phyloP scores from a whole-genome alignment of 2,888 invertebrate genomes.

The Conchocele bisecta region DNA sequence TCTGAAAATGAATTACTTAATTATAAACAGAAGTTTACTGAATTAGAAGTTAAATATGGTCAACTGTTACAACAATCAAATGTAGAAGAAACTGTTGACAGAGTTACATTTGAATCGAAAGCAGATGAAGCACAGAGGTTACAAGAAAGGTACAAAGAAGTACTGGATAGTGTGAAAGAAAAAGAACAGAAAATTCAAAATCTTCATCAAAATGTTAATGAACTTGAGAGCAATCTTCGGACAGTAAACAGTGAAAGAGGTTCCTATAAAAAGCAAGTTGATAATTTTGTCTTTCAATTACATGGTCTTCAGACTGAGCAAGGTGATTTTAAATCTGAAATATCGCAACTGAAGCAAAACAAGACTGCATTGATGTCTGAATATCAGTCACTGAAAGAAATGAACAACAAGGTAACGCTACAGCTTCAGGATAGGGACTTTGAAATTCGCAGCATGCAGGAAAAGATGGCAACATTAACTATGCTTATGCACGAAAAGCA shows the following conservation, averaged over 20 bases:
- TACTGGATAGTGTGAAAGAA: constrained; percentile 56
- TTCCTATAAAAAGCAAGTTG: constrained; percentile 77
- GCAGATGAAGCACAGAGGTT: constrained; percentile 65
- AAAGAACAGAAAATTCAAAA: constrained; percentile 63
- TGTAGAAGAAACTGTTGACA: constrained; percentile 67
- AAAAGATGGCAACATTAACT: constrained; percentile 76
- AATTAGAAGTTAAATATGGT: constrained; percentile 79
- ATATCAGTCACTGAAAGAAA: constrained; percentile 66
- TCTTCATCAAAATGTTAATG: constrained; percentile 64
- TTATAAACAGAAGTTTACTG: constrained; percentile 78
- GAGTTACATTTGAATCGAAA: constrained; percentile 62
- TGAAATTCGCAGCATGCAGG: constrained; percentile 78
- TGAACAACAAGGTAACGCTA: constrained; percentile 77
- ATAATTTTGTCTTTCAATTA: constrained; percentile 77
- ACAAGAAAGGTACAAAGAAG: constrained; percentile 60
- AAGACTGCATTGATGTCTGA: constrained; percentile 66
- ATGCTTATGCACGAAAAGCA: constrained; percentile 68
- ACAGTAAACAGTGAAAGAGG: constrained; percentile 70
- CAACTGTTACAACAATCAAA: constrained; percentile 73
- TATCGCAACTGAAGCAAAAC: constrained; percentile 52
- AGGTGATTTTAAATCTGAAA: constrained; percentile 70
- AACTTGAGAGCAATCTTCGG: constrained; percentile 67
- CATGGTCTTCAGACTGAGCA: constrained; percentile 72
- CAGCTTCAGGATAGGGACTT: constrained; percentile 79
- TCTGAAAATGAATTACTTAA: constrained; percentile 81